These are phyloP conservation scores for Dryoscopus gambensis DNA, from an alignment of 2,113 vertebrate genomes.

Conservation along the genomic window DNA sequence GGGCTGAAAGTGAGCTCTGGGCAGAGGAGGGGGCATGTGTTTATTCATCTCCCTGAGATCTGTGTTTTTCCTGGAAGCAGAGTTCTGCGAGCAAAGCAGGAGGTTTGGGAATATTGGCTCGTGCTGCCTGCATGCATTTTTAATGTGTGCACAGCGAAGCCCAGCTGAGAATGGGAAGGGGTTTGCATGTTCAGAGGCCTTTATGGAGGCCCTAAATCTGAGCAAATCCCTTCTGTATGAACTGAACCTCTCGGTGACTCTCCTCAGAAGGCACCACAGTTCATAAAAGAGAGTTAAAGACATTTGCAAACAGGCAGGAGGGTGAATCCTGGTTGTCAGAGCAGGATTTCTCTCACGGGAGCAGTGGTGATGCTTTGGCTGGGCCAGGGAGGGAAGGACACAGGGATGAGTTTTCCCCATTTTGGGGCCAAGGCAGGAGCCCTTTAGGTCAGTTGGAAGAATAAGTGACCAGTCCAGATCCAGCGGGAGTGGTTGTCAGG, in stretches of 20 bases:
- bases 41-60: background rate
- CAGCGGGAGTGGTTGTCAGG: background rate
- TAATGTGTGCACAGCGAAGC: background rate
- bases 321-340: background rate
- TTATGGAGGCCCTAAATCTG: background rate
- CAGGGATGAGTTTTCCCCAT: background rate
- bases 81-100: constrained; percentile 29
- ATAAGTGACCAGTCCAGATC: background rate
- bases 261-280: background rate
- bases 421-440: background rate
- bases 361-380: accelerated
- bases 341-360: background rate
- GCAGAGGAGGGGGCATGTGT: background rate
- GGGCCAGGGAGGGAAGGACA: background rate
- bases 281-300: background rate
- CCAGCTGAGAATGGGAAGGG: background rate
- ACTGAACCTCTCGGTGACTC: background rate
- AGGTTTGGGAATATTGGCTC: constrained; percentile 24
- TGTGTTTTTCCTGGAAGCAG: constrained; percentile 31
- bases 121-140: constrained; percentile 11
- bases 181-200: background rate
- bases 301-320: background rate
- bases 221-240: background rate
- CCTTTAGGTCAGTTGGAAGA: background rate
- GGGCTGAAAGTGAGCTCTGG: background rate